Conservation (phyloP, 2,888 invertebrate genomes). For the Heliconius ethilla region DNA sequence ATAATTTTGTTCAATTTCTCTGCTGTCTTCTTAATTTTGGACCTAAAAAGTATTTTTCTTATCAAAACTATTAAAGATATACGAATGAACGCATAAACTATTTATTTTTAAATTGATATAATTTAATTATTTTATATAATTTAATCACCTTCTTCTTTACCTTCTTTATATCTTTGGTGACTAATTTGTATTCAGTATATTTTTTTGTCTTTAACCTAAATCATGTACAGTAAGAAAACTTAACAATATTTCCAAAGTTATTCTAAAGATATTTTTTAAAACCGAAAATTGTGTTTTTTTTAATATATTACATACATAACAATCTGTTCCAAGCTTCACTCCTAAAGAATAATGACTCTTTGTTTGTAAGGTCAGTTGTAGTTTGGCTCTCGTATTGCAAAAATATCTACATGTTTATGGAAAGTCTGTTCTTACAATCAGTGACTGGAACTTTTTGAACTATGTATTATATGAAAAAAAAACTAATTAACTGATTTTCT, state of each 20-base stretch:
- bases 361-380: slow-evolving; percentile 66
- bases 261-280: neutral
- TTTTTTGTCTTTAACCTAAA: neutral
- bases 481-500: too few relatives aligned
- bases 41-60: neutral
- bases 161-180: too few relatives aligned
- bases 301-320: slow-evolving; percentile 45
- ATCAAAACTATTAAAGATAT: neutral
- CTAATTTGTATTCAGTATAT: neutral
- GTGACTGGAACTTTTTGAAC: neutral
- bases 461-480: too few relatives aligned
- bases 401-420: slow-evolving; percentile 62
- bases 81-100: neutral
- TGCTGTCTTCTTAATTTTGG: slow-evolving; percentile 6
- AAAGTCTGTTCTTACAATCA: slow-evolving; percentile 45
- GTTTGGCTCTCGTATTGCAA: slow-evolving; percentile 61
- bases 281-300: too few relatives aligned
- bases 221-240: neutral
- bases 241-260: neutral
- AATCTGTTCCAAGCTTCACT: slow-evolving; percentile 55
- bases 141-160: too few relatives aligned
- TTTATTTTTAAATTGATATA: neutral
- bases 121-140: too few relatives aligned
- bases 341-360: slow-evolving; percentile 62
- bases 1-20: too few relatives aligned